Base-by-base conservation (phyloP, 2,113 vertebrate species). In the Cryptotis parvus region DNA sequence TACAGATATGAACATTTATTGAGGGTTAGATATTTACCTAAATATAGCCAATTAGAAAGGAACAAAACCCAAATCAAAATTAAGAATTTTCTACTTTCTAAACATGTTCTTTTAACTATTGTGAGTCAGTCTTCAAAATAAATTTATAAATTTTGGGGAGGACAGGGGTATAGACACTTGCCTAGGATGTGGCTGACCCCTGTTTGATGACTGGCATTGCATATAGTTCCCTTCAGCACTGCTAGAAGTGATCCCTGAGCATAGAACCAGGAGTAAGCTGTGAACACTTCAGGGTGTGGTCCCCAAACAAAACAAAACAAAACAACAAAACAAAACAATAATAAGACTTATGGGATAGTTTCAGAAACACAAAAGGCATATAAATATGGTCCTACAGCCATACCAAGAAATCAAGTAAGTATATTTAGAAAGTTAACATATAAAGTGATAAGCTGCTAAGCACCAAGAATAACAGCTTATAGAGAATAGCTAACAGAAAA, bases 51-150 rank as follows among this genome's bases (percentile, higher is more conserved):
- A 18, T 26, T 35, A 65, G 35, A 58, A 66, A 49, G 6, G 11
- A 84, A 35, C 24, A 90, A 52, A 92, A 12, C 22, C 55, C 72
- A n/a, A 31, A 55, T 74, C 45, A 77, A 45, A 87, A 88, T 27
- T 77, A 31, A 69, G 16, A 45, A 79, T 72, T 87, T 84, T 45
- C 26, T 78, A 6, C 24, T 75, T 74, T 26, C 3, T 69, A 61
- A 22, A 81, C 22, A 74, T 65, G 2, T 77, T 89, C 37, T 89
- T 27, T 69, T 84, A 84, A 66, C 5, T 79, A 66, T 4, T 31
- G 14, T 66, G 26, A 8, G n/a, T 83, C 41, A 9, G 31, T 90
- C 79, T 89, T 73, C 35, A 58, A 58, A 58, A 58, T 58, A 58
- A 58, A 52, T 52, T 52, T 10, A 52, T n/a, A n/a, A 49, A 14